Conservation (phyloP, 2,888 invertebrate genomes). For the Horisme vitalbata region DNA sequence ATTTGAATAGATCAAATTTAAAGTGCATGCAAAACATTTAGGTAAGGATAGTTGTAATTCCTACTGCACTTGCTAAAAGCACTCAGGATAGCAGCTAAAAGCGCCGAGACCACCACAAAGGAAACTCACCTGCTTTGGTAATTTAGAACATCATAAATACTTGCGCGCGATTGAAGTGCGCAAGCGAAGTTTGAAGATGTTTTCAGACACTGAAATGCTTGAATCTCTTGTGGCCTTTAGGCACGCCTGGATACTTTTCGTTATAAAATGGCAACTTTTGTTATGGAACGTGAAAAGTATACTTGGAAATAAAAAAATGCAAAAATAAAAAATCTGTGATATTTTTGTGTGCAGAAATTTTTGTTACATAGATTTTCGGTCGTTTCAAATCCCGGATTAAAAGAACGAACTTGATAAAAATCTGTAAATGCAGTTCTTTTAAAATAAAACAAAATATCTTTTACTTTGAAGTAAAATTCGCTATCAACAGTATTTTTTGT, state of each 20-base stretch:
- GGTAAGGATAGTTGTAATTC: slow-evolving; percentile 17
- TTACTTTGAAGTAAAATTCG: too few relatives aligned
- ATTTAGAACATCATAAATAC: slow-evolving; percentile 16
- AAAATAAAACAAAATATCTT: too few relatives aligned
- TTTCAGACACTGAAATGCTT: background rate
- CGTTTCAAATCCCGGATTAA: too few relatives aligned
- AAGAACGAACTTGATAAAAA: too few relatives aligned
- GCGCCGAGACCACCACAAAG: slow-evolving; percentile 17
- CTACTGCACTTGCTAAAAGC: slow-evolving; percentile 18
- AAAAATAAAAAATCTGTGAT: too few relatives aligned
- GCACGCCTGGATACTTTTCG: background rate
- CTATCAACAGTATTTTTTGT: too few relatives aligned
- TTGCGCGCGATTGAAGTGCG: slow-evolving; percentile 11
- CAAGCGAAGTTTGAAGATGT: slow-evolving; percentile 7
- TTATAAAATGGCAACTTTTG: too few relatives aligned
- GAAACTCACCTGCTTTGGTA: slow-evolving; percentile 18
- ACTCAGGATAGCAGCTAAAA: slow-evolving; percentile 17
- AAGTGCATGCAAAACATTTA: slow-evolving; percentile 18
- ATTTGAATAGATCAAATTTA: slow-evolving; percentile 22
- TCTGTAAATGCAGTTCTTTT: too few relatives aligned
- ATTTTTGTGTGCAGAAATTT: too few relatives aligned
- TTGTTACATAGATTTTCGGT: too few relatives aligned
- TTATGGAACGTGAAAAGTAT: too few relatives aligned
- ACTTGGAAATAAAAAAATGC: too few relatives aligned
- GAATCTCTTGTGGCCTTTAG: slow-evolving; percentile 2